Base-by-base conservation (phyloP, 1,140 invertebrate genomes). In the Wasmannia auropunctata region DNA sequence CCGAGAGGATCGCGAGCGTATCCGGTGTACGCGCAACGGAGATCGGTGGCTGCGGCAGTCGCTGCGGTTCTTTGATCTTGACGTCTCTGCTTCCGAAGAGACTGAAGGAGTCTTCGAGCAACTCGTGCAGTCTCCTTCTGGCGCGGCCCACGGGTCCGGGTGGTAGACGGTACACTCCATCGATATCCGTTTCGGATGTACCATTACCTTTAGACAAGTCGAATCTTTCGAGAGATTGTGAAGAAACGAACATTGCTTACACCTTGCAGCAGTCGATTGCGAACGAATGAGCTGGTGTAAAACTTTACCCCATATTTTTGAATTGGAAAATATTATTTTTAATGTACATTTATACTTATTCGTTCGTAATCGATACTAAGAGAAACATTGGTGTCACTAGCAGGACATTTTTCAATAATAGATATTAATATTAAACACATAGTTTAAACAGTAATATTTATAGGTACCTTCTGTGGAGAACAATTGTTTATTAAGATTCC, bases 91-190 rank as follows among this genome's bases (percentile, higher is more conserved):
- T 96, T 49, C 96, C 96, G 88, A 97, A 97, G 37, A 97, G 94
- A 87, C 95, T 97, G 91, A 97, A 97, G 1, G 97, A 97, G 86
- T 97, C 96, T 89, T 97, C 97, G 22, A 97, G 93, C 8, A 97
- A 94, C 81, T 97, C 96, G 88, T 97, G 96, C 85, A 97, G 96
- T 72, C 96, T 93, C 91, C 95, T 95, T 46, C 96, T 94, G 92
- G 97, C 96, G 84, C 95, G 95, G 7, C 96, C 95, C 8, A 96
- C 95, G 72, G 94, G 90, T 43, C 93, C 92, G n/a, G 84, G 75
- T 51, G 91, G 79, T 67, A 91, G 8, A 92, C 88, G 88, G 93
- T 95, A 87, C n/a, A 63, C 37, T 75, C 84, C 86, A 87, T 94
- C 93, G 40, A 85, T 6, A 60, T 94, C 92, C n/a, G 89, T 88